Evolutionary conservation across 2,113 vertebrate genomes (phyloP).

Genomic region (Vidua macroura): DNA sequence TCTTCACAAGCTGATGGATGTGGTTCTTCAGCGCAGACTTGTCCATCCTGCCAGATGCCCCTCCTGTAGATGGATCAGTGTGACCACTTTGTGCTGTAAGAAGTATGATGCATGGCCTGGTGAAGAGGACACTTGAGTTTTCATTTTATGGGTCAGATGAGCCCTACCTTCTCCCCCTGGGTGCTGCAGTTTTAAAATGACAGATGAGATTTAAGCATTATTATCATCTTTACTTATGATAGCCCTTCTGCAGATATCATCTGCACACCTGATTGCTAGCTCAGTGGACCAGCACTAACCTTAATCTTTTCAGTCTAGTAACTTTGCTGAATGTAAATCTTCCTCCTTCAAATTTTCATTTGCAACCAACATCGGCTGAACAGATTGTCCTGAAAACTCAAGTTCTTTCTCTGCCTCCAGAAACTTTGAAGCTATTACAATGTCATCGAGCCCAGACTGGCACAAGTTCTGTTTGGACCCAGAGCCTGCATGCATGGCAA

Average conservation of each 20-base stretch:
- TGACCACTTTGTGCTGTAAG: not conserved
- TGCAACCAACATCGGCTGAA: not conserved
- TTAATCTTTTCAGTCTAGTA: not conserved
- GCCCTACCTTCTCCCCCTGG: not conserved
- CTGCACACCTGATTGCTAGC: not conserved
- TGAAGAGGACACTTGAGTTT: not conserved
- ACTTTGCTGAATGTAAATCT: not conserved
- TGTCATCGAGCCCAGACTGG: not conserved
- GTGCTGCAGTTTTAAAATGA: not conserved
- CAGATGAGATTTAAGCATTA: not conserved
- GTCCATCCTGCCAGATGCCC: not conserved
- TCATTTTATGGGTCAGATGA: not conserved
- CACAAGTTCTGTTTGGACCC: not conserved
- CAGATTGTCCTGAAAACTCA: not conserved
- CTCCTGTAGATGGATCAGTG: accelerated
- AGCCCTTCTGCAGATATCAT: not conserved
- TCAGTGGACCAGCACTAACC: not conserved
- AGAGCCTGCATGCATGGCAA: not conserved
- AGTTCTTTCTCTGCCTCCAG: not conserved
- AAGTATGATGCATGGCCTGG: not conserved
- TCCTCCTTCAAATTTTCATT: not conserved
- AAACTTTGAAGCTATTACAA: not conserved
- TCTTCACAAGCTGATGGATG: not conserved
- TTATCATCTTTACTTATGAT: not conserved
- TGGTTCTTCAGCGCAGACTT: not conserved